Conservation (phyloP, 2,888 invertebrate species). For the Philonicus albiceps region DNA sequence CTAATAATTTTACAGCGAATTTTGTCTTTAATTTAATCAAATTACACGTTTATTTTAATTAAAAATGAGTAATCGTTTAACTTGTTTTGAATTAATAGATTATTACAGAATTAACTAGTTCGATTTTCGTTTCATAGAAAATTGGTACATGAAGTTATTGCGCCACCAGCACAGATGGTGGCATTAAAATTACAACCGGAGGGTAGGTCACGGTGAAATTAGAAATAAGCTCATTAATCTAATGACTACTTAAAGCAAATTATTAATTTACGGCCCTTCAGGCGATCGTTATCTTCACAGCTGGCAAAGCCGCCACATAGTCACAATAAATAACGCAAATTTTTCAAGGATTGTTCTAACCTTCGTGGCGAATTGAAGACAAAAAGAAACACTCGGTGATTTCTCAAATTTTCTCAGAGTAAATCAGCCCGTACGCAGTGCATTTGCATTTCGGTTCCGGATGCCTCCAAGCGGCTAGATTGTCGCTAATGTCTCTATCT, state of each 20-base stretch:
- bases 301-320: not conserved
- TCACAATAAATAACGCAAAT: not conserved
- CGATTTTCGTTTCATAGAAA: not conserved
- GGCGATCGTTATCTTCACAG: not conserved
- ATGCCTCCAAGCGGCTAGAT: conserved; percentile 25
- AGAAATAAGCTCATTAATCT: not conserved
- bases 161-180: not conserved
- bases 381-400: not conserved
- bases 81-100: not conserved
- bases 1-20: not conserved
- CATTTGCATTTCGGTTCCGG: conserved; percentile 31
- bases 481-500: not conserved
- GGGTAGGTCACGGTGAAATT: not conserved
- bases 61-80: not conserved
- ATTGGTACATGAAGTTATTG: not conserved
- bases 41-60: not conserved
- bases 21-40: not conserved
- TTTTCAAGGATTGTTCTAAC: not conserved
- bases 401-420: not conserved
- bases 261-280: not conserved
- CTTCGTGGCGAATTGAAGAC: not conserved
- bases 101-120: not conserved
- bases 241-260: not conserved
- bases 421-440: not conserved
- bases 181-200: not conserved